Percentiles rank a stretch among this genome's conserved stretches.
phyloP scores from a whole-genome alignment of 2,797 vertebrate species.

The Apogon hyalosoma region DNA sequence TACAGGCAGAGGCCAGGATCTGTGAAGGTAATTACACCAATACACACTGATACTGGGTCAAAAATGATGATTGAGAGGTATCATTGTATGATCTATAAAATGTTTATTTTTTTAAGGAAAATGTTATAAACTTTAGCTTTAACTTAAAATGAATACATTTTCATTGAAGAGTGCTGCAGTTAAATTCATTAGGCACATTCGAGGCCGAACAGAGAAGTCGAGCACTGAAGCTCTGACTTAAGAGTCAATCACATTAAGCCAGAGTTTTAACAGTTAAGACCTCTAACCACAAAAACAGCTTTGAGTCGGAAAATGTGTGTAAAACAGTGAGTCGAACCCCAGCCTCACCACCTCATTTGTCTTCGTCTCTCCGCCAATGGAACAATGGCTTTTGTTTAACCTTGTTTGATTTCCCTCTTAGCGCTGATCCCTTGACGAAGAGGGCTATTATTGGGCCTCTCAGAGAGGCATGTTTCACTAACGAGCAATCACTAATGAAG shows the following conservation, averaged over 20 bases:
- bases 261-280: constrained; percentile 75
- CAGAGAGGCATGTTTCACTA: constrained; percentile 83
- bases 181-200: constrained; percentile 58
- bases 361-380: constrained; percentile 75
- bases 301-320: constrained; percentile 71
- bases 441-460: constrained; percentile 81
- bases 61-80: no score
- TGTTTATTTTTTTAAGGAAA: no score
- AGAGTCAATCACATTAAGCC: constrained; percentile 74
- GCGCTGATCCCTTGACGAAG: constrained; percentile 79
- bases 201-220: constrained; percentile 45
- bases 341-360: constrained; percentile 77
- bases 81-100: no score
- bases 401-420: constrained; percentile 85
- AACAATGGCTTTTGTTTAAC: constrained; percentile 86
- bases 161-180: constrained; percentile 33
- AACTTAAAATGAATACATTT: constrained; percentile 29
- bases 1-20: no score
- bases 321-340: constrained; percentile 73
- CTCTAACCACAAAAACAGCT: constrained; percentile 73
- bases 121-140: no score
- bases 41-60: no score
- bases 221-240: constrained; percentile 62
- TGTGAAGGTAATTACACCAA: no score
- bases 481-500: constrained; percentile 85